Conservation (phyloP, 2,888 invertebrate genomes). For the Aspidiotus rigidus region DNA sequence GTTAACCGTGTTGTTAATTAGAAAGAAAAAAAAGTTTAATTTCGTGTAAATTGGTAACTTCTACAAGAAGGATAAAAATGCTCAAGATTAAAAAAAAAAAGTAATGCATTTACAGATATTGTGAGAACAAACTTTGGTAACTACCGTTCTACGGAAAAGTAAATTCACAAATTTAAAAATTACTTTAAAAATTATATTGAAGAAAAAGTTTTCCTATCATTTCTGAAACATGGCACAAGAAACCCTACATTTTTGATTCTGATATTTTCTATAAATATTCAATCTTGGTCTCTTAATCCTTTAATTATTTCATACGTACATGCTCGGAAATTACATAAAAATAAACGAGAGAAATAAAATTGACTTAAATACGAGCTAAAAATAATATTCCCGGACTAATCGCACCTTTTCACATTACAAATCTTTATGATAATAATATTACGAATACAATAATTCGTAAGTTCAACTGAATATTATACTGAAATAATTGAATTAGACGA, state of each 20-base stretch:
- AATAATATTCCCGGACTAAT: neutral
- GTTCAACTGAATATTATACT: neutral
- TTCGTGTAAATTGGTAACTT: neutral
- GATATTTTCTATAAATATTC: too few relatives aligned
- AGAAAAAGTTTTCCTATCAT: too few relatives aligned
- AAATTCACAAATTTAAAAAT: too few relatives aligned
- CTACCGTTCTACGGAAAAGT: neutral
- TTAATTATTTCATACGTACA: too few relatives aligned
- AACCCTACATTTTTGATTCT: too few relatives aligned
- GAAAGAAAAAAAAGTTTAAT: neutral
- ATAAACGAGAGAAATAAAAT: neutral
- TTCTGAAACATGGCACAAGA: too few relatives aligned
- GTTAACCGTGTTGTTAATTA: too few relatives aligned
- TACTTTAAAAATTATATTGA: too few relatives aligned
- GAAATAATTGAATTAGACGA: neutral
- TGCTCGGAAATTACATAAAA: neutral
- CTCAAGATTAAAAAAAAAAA: too few relatives aligned
- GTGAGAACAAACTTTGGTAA: neutral
- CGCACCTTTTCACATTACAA: neutral
- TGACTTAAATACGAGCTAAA: slow-evolving; percentile 1
- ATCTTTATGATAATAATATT: too few relatives aligned
- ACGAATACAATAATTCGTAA: neutral
- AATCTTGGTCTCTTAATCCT: neutral
- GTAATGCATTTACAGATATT: too few relatives aligned
- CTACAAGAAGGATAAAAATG: neutral